Evolutionary conservation across 35 echinoderm and acorn worm species (phyloP), one percentile per base, ranked within the genome.

Genomic region (Diadema setosum): DNA sequence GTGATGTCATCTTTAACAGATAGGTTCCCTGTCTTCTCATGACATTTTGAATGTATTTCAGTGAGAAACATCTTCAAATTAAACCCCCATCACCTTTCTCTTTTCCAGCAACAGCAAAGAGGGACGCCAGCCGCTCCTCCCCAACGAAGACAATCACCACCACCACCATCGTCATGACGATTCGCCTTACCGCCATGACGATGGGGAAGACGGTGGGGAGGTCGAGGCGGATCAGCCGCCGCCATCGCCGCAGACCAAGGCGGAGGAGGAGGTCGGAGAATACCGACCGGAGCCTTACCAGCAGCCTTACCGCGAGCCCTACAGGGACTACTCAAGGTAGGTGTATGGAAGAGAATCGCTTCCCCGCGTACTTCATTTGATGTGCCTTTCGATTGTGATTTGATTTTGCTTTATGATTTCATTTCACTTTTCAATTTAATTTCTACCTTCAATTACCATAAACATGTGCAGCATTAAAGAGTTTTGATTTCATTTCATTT

Each of bases 301-400:
- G 45, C 74, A 87, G 31, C 94, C 94, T 43, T 96, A 96, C 94
- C 87, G 94, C 20, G 94, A 96, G 74, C 94, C 94, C 20, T 96
- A 88, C 80, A 92, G 94, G 85, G 94, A 96, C 65, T 96, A 96
- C 80, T 92, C 84, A 52, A 87, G 94, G 94, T 96, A 92, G 84
- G 81, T n/a, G n/a, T n/a, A n/a, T n/a, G n/a, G n/a, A n/a, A n/a
- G n/a, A n/a, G n/a, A n/a, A n/a, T n/a, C n/a, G n/a, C n/a, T n/a
- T n/a, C n/a, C n/a, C n/a, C n/a, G n/a, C n/a, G n/a, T n/a, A n/a
- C n/a, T n/a, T n/a, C n/a, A n/a, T n/a, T n/a, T n/a, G n/a, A n/a
- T n/a, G n/a, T n/a, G n/a, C n/a, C n/a, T n/a, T n/a, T n/a, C n/a
- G n/a, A n/a, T n/a, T n/a, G n/a, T n/a, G n/a, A n/a, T n/a, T n/a